Evolutionary conservation across 2,113 vertebrate genomes (phyloP).

Genomic region (Ploceus nigricollis): DNA sequence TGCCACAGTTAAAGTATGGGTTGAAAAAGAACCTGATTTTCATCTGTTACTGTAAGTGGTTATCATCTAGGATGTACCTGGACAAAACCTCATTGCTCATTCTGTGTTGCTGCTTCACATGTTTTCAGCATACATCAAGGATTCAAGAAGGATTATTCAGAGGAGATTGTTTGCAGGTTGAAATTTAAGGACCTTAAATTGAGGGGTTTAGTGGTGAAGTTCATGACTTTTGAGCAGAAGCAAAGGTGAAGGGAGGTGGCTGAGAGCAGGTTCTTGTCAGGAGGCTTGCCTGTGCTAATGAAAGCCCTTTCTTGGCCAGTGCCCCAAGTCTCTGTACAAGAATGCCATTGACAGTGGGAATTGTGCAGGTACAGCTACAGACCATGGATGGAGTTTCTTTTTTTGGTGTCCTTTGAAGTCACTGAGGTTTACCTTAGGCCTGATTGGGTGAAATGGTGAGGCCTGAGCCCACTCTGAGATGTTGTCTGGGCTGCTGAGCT

Average conservation of each 20-base stretch:
- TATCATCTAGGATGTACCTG: not conserved
- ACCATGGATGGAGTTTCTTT: not conserved
- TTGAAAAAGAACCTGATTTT: not conserved
- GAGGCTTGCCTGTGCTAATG: not conserved
- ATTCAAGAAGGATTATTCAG: not conserved
- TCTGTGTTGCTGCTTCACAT: not conserved
- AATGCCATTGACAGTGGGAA: accelerated
- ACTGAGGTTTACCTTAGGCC: not conserved
- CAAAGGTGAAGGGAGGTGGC: not conserved
- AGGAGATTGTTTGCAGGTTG: not conserved
- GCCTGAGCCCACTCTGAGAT: not conserved
- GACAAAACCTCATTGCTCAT: not conserved
- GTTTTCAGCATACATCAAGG: not conserved
- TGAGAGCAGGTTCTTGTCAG: not conserved
- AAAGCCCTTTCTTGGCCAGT: not conserved
- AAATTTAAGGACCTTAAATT: not conserved
- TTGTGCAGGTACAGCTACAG: not conserved
- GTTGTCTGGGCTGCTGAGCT: not conserved
- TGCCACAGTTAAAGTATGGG: not conserved
- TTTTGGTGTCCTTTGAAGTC: not conserved
- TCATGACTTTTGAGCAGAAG: not conserved
- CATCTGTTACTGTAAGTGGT: not conserved
- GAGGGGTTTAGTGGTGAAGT: not conserved
- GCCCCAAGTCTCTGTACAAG: not conserved
- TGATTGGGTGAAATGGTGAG: not conserved